phyloP scores from a whole-genome alignment of 2,797 vertebrate species.

The Sternarchorhynchus goeldii region DNA sequence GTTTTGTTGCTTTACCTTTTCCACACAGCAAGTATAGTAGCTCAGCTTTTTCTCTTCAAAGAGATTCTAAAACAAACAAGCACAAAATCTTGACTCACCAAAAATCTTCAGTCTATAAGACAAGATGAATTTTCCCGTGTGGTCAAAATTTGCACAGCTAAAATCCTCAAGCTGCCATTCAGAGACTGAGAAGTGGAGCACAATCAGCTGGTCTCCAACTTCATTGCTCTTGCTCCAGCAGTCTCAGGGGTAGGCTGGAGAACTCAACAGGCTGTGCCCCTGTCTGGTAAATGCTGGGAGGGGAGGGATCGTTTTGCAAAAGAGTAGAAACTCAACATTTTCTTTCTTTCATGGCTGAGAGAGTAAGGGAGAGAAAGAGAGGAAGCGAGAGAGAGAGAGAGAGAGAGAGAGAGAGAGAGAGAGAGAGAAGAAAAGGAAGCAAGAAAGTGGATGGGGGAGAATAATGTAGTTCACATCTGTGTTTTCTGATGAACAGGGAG shows the following conservation, averaged over 20 bases:
- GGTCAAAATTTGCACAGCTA: constrained; percentile 9
- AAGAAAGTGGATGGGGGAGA: constrained; percentile 45
- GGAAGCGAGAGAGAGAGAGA: constrained; percentile 40
- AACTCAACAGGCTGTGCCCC: constrained; percentile 65
- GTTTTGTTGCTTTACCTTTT: not conserved
- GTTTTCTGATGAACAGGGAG: constrained; percentile 56
- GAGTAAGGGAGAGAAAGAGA: constrained; percentile 57
- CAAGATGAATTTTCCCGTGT: constrained; percentile 13
- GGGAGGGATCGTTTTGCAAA: constrained; percentile 63
- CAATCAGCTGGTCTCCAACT: constrained; percentile 61
- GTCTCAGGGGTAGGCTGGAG: constrained; percentile 62
- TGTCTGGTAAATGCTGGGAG: constrained; percentile 61
- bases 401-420: constrained; percentile 44
- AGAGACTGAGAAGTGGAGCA: constrained; percentile 52
- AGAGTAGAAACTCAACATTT: constrained; percentile 71
- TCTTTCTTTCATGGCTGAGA: constrained; percentile 74
- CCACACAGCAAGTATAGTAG: not conserved
- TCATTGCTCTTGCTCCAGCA: constrained; percentile 65
- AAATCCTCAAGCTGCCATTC: constrained; percentile 45
- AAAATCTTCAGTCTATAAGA: constrained; percentile 34
- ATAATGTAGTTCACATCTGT: constrained; percentile 78
- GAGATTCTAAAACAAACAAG: not conserved
- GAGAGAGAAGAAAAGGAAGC: constrained; percentile 38
- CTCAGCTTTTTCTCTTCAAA: not conserved
- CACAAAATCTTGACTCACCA: constrained; percentile 44